Evolutionary conservation across 2,113 vertebrate species (phyloP).

Genomic region (Sinocyclocheilus grahami): DNA sequence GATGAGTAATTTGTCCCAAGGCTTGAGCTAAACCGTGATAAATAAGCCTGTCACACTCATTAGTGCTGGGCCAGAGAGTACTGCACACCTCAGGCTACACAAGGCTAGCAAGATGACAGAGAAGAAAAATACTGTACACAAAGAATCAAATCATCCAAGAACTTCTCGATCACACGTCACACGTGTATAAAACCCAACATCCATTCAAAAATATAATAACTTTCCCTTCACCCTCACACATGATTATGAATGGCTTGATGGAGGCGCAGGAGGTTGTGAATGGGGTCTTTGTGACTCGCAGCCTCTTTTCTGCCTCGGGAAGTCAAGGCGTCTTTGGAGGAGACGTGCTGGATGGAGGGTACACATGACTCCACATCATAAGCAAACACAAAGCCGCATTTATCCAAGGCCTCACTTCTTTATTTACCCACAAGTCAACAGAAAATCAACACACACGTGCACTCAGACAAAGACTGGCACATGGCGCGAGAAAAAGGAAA

Average conservation of each 20-base stretch:
- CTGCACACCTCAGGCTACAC: constrained; percentile 37
- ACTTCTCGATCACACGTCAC: neutral
- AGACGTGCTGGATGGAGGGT: constrained; percentile 25
- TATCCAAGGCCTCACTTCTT: constrained; percentile 35
- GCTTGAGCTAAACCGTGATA: constrained; percentile 64
- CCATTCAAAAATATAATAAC: constrained; percentile 31
- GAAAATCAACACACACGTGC: neutral
- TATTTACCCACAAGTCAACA: constrained; percentile 15
- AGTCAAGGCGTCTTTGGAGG: constrained; percentile 38
- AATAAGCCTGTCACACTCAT: constrained; percentile 61
- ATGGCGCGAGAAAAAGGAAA: neutral
- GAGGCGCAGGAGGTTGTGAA: constrained; percentile 27
- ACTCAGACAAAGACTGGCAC: neutral
- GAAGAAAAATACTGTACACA: constrained; percentile 34
- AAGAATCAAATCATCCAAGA: constrained; percentile 1
- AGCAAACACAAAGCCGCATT: constrained; percentile 33
- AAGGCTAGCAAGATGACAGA: neutral
- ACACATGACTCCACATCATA: constrained; percentile 43
- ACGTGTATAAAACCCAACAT: neutral
- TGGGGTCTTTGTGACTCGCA: constrained; percentile 42
- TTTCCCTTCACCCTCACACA: constrained; percentile 6
- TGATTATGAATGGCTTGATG: constrained; percentile 6
- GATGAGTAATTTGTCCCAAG: constrained; percentile 17
- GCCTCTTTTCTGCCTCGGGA: constrained; percentile 30
- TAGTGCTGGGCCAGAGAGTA: constrained; percentile 55